Base-by-base conservation (phyloP, 2,113 vertebrate species). In the Synodontis membranacea region DNA sequence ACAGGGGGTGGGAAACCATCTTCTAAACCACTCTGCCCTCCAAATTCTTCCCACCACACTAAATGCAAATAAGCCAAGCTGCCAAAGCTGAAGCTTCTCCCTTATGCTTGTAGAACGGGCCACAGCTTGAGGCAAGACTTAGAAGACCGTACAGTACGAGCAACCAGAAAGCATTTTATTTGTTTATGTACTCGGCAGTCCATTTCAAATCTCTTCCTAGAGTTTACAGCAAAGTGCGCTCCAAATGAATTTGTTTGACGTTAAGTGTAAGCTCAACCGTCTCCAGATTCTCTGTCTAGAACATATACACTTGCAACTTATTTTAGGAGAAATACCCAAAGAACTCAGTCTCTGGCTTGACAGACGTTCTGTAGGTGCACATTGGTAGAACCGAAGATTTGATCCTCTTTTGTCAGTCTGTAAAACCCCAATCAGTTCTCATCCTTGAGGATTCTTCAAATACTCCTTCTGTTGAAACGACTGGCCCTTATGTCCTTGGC, bases 21-120 rank as follows among this genome's bases (percentile, higher is more conserved):
- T 37, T 56, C 31, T 25, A 31, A 84, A 54, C 48, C 50, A 56
- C n/a, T 54, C 76, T 83, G 62, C 64, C 12, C 12, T 83, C 64
- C 28, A 84, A 60, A 76, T 84, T 28, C 70, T 85, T 64, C 72
- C 64, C 72, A 48, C 17, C 60, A 48, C 12, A 66, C 58, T 50
- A 50, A 48, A 60, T 46, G 83, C 70, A 75, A 76, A 64, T 60
- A 78, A 64, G n/a, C 25, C 5, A 0, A 56, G 66, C 14, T 0
- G 19, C 64, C 42, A 80, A 56, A 9, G 14, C 9, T 56, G 34
- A 54, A 80, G 50, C 39, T 23, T 15, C 76, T 79, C 19, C 50
- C 8, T 54, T 39, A 23, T 37, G 50, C 23, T 79, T 23, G 48
- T 37, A 54, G 19, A 34, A 79, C 1, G 1, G 48, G 76, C 17